Percentiles rank a stretch among this genome's conserved stretches.
Evolutionary conservation across 2,888 invertebrate species (phyloP).

Genomic region (Mythimna vitellina): DNA sequence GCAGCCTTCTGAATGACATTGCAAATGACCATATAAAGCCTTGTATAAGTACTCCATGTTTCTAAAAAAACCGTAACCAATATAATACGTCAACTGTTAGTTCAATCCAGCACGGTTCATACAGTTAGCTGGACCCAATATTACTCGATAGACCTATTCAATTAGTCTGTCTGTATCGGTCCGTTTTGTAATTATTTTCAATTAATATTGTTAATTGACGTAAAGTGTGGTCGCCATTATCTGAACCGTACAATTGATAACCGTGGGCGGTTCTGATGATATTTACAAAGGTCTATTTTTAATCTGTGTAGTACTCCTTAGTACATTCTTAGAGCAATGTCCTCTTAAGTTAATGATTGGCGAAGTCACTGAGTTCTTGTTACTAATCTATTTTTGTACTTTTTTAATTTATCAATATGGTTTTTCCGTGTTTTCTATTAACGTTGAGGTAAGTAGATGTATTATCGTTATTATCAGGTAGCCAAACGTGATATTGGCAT

Average conservation of each 20-base stretch:
- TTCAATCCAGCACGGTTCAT: conserved; percentile 8
- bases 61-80: background rate
- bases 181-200: conserved; percentile 71
- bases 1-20: too few relatives aligned
- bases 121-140: conserved; percentile 17
- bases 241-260: conserved; percentile 35
- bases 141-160: conserved; percentile 36
- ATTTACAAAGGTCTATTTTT: conserved; percentile 32
- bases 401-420: background rate
- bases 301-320: conserved; percentile 8
- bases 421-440: background rate
- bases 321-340: conserved; percentile 28
- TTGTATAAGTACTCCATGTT: too few relatives aligned
- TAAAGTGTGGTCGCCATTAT: conserved; percentile 33
- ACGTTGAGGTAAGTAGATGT: conserved; percentile 3
- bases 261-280: conserved; percentile 33
- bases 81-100: background rate
- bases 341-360: conserved; percentile 36
- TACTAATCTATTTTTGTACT: conserved; percentile 1
- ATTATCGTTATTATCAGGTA: background rate
- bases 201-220: conserved; percentile 67
- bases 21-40: too few relatives aligned
- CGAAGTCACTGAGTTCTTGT: conserved; percentile 3
- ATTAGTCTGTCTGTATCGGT: conserved; percentile 56
- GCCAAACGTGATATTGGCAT: background rate